phyloP scores from a whole-genome alignment of 2,113 vertebrate genomes.

The Callopanchax toddi region DNA sequence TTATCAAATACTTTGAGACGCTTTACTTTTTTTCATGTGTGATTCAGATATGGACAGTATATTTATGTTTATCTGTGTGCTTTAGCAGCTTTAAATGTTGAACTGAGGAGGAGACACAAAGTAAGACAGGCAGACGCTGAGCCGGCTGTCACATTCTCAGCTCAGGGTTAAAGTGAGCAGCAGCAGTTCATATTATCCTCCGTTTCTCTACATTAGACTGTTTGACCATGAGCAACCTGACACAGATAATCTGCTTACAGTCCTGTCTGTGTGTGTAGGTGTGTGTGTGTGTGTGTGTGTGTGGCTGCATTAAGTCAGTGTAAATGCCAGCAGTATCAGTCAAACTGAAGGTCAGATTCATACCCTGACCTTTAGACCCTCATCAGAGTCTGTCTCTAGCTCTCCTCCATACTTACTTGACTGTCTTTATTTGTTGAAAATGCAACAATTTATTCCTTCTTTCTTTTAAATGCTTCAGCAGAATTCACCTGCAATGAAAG shows the following conservation, averaged over 20 bases:
- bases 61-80: background rate
- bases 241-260: slow-evolving; percentile 28
- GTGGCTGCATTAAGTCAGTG: slow-evolving; percentile 24
- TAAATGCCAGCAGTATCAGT: slow-evolving; percentile 61
- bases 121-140: slow-evolving; percentile 9
- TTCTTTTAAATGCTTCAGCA: background rate
- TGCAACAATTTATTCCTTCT: background rate
- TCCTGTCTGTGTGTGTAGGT: background rate
- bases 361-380: slow-evolving; percentile 51
- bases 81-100: background rate
- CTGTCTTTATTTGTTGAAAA: background rate
- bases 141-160: slow-evolving; percentile 18
- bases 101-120: background rate
- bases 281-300: slow-evolving; percentile 15
- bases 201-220: slow-evolving; percentile 26
- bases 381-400: slow-evolving; percentile 23
- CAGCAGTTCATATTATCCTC: slow-evolving; percentile 31
- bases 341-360: slow-evolving; percentile 57
- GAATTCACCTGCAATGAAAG: background rate
- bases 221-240: slow-evolving; percentile 23
- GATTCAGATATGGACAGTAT: too few relatives aligned
- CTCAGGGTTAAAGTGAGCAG: slow-evolving; percentile 36
- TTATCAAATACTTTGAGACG: too few relatives aligned
- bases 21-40: too few relatives aligned
- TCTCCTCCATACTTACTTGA: slow-evolving; percentile 4